These are phyloP conservation scores for Tridacna gigas DNA, from an alignment of 2,888 invertebrate genomes.

Conservation along the genomic window DNA sequence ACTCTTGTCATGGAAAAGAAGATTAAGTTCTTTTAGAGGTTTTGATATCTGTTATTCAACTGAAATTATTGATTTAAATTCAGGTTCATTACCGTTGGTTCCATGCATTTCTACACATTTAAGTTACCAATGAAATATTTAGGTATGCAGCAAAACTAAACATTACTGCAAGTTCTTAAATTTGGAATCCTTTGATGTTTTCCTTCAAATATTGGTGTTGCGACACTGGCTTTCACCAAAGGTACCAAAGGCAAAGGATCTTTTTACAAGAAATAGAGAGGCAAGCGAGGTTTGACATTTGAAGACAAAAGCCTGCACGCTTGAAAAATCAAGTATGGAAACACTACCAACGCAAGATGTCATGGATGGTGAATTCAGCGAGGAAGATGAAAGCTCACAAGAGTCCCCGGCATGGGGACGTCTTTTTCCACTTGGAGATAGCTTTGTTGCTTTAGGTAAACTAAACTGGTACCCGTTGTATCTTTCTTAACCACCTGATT, in stretches of 20 bases:
- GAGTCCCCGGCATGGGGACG: conserved; percentile 76
- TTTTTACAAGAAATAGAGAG: background rate
- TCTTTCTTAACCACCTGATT: background rate
- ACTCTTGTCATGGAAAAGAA: too few relatives aligned
- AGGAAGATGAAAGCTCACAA: conserved; percentile 69
- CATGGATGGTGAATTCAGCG: conserved; percentile 75
- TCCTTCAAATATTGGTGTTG: background rate
- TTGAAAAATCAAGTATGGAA: conserved; percentile 64
- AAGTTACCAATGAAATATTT: background rate
- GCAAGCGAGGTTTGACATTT: background rate
- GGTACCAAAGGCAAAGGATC: background rate
- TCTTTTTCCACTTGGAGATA: conserved; percentile 80
- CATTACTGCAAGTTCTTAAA: conserved; percentile 4
- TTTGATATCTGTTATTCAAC: too few relatives aligned
- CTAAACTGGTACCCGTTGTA: background rate
- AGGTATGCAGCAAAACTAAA: background rate
- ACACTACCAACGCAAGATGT: conserved; percentile 80
- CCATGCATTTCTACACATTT: background rate
- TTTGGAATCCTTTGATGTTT: conserved; percentile 6
- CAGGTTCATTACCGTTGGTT: background rate
- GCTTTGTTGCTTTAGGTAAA: conserved; percentile 79
- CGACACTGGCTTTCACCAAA: background rate
- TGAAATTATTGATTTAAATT: background rate
- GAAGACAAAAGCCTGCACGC: too few relatives aligned
- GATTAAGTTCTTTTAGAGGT: too few relatives aligned